Conservation (phyloP, 2,888 invertebrate species). For the Netelia fuscicornis region DNA sequence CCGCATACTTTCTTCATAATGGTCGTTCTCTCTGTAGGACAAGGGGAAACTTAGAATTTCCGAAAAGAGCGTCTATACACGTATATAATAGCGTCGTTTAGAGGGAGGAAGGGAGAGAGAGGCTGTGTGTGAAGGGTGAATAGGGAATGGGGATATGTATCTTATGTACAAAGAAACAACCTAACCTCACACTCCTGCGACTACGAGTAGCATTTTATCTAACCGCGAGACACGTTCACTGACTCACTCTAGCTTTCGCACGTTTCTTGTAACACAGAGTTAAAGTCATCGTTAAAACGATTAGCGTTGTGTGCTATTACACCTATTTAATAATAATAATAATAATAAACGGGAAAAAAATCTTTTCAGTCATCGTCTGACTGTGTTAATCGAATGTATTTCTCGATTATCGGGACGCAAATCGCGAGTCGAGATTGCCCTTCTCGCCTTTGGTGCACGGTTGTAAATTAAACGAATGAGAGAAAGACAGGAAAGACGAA, state of each 20-base stretch:
- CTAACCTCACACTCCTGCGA: slow-evolving; percentile 60
- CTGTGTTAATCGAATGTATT: slow-evolving; percentile 46
- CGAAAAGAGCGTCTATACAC: slow-evolving; percentile 47
- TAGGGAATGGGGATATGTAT: slow-evolving; percentile 79
- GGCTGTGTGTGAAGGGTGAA: slow-evolving; percentile 1
- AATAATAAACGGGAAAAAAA: slow-evolving; percentile 41
- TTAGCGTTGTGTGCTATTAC: slow-evolving; percentile 45
- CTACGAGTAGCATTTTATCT: slow-evolving; percentile 63
- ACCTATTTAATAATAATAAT: slow-evolving; percentile 46
- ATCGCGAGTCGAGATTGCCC: slow-evolving; percentile 45
- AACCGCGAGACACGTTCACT: slow-evolving; percentile 66
- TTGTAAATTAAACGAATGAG: slow-evolving; percentile 62
- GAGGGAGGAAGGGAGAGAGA: slow-evolving; percentile 17
- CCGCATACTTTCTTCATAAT: slow-evolving; percentile 46
- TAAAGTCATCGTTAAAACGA: slow-evolving; percentile 54
- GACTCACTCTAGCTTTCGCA: slow-evolving; percentile 26
- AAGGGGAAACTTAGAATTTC: slow-evolving; percentile 40
- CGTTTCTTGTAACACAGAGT: slow-evolving; percentile 47
- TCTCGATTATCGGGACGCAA: slow-evolving; percentile 49
- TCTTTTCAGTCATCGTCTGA: slow-evolving; percentile 40
- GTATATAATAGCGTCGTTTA: slow-evolving; percentile 43
- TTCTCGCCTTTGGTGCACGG: slow-evolving; percentile 50
- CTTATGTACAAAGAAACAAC: slow-evolving; percentile 82
- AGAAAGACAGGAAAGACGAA: slow-evolving; percentile 44
- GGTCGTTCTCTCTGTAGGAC: slow-evolving; percentile 55